These are phyloP conservation scores for Ctena decussata DNA, from an alignment of 2,888 invertebrate genomes.

Conservation along the genomic window DNA sequence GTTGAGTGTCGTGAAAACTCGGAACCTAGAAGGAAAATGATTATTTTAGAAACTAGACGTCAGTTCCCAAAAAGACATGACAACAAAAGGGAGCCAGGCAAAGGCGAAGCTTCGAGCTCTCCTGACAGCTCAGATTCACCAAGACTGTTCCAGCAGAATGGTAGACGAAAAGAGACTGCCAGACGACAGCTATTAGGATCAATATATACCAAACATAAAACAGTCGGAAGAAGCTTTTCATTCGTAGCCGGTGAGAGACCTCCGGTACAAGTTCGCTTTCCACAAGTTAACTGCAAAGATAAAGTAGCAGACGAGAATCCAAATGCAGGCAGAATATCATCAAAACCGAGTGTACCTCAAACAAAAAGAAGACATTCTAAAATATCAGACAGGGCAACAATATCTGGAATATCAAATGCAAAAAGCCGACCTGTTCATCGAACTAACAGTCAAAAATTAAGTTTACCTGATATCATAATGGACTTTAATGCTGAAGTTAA, in stretches of 20 bases:
- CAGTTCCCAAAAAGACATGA: not conserved
- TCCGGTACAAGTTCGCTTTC: slow-evolving; percentile 35
- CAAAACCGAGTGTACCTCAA: not conserved
- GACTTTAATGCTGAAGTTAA: slow-evolving; percentile 62
- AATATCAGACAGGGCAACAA: not conserved
- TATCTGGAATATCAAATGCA: not conserved
- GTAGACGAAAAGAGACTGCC: slow-evolving; percentile 62
- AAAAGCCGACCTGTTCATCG: slow-evolving; percentile 1
- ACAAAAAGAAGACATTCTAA: not conserved
- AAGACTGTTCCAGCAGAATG: not conserved
- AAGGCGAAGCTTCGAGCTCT: not conserved
- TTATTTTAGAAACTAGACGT: not conserved
- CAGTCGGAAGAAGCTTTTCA: slow-evolving; percentile 60
- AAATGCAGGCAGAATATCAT: not conserved
- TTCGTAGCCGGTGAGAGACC: slow-evolving; percentile 64
- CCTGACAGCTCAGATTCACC: not conserved
- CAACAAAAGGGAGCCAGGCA: not conserved
- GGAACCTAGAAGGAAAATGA: not conserved
- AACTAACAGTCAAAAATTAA: slow-evolving; percentile 50
- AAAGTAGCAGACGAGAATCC: not conserved
- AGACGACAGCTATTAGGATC: slow-evolving; percentile 63
- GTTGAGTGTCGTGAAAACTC: too few species aligned
- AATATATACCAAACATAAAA: slow-evolving; percentile 62
- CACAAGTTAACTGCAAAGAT: slow-evolving; percentile 36
- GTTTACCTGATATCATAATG: slow-evolving; percentile 68